Evolutionary conservation across 2,113 vertebrate species (phyloP).

Genomic region (Sapayoa aenigma): DNA sequence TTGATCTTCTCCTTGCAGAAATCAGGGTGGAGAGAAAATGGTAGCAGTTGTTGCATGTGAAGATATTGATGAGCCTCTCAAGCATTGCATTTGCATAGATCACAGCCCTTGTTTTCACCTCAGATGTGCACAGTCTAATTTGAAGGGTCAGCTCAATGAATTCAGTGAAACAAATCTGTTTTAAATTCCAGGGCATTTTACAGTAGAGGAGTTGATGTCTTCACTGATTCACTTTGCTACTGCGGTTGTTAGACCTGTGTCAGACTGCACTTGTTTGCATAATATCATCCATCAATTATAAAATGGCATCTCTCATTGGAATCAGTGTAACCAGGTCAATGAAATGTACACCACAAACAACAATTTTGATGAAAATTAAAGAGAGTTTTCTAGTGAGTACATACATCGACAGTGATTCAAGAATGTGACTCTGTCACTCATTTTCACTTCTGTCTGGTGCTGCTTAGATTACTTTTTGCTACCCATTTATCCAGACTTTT

Average conservation of each 20-base stretch:
- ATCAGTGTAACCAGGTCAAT: neutral
- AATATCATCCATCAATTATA: conserved; percentile 2
- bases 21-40: neutral
- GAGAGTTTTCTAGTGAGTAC: neutral
- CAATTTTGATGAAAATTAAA: conserved; percentile 1
- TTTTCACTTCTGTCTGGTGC: neutral
- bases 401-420: neutral
- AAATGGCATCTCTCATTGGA: neutral
- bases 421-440: neutral
- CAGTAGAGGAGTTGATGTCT: neutral
- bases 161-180: neutral
- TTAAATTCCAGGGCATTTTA: neutral
- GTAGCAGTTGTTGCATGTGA: neutral
- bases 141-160: conserved; percentile 5
- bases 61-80: neutral
- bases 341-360: neutral
- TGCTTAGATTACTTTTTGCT: neutral
- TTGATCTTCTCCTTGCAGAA: neutral
- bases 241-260: neutral
- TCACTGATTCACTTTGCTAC: neutral
- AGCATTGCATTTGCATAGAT: neutral
- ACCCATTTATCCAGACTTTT: neutral
- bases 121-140: neutral
- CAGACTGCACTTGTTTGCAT: neutral
- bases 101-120: neutral